Base-by-base conservation (phyloP, 2,888 invertebrate species). In the Aethes cnicana region DNA sequence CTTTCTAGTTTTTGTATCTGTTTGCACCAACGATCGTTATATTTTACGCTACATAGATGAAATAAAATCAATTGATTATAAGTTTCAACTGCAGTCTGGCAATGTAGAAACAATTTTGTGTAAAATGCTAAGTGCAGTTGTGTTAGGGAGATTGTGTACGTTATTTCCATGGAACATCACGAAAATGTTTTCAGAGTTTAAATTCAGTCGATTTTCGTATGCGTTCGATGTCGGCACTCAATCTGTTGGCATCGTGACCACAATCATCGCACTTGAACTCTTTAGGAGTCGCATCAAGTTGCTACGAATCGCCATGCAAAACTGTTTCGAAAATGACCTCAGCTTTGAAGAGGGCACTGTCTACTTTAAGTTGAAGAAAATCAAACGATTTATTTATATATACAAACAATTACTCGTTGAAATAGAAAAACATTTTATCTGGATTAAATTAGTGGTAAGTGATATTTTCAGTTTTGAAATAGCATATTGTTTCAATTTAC, bases 221-320 rank as follows among this genome's bases (percentile, higher is more conserved):
- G 12, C 54, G 57, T 37, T 17, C 35, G 12, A 2, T 1, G n/a
- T 11, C 9, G 12, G 11, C 7, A 9, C n/a, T 16, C 9, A 25
- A 9, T 4, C 12, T 7, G 11, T 47, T 20, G 12, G 9, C 3
- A 30, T 39, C n/a, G 14, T 56, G 16, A 42, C 48, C 4, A 9
- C 35, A 12, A 8, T 53, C 2, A 17, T 53, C 0, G 49, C 46
- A 28, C 37, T 55, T 16, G 55, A 58, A 35, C 6, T 58, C 6
- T 28, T 46, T 4, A 44, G 50, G 26, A 20, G 9, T 11, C 32
- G 41, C n/a, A 41, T 54, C 11, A 48, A 48, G 14, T 7, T 48
- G 2, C 42, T 58, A 0, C 44, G 48, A 21, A 39, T 20, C n/a
- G 16, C 25, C 0, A 46, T 58, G n/a, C 46, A 54, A 30, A 20